Evolutionary conservation across 2,797 vertebrate species (phyloP), one percentile per base, ranked within the genome.

Genomic region (Notoglanidium macrostoma): DNA sequence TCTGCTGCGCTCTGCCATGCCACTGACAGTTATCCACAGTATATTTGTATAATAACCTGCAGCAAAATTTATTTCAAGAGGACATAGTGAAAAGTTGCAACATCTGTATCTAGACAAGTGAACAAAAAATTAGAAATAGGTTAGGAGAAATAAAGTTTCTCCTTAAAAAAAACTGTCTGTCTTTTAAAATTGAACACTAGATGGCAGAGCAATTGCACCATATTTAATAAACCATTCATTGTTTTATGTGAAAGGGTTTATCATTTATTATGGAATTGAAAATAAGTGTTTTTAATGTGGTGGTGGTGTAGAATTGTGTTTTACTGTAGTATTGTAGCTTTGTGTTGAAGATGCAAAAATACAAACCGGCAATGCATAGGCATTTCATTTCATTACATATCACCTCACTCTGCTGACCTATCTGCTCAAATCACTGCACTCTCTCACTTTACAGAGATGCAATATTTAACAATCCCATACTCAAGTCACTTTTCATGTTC

Each of bases 141-240:
- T 81, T 61, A 59, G 72, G 21, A 55, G n/a, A 77, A 77, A 77
- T 51, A 15, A 76, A n/a, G 23, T 15, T 77, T 40, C 10, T 80
- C 32, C 23, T 21, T 17, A 55, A 54, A 49, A 5, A 35, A 17
- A 35, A 17, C 15, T 7, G 15, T 70, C 63, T 72, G 46, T 26
- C 46, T 68, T 54, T 32, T 54, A 49, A 19, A 67, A 83, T 54
- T 49, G 17, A 70, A 83, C 82, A 83, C 65, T 83, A 83, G 63
- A 70, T 83, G 82, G 82, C 82, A 70, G 65, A 54, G 29, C n/a
- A 83, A 54, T 14, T 70, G 49, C 82, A 70, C 11, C 19, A 12
- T 67, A 14, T 51, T 29, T 67, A 67, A 83, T 83, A 82, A 29
- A 67, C 3, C 1, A 49, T 10, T 46, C 17, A 49, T 1, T 19